phyloP scores from a whole-genome alignment of 2,888 invertebrate genomes.

The Aethes cnicana region DNA sequence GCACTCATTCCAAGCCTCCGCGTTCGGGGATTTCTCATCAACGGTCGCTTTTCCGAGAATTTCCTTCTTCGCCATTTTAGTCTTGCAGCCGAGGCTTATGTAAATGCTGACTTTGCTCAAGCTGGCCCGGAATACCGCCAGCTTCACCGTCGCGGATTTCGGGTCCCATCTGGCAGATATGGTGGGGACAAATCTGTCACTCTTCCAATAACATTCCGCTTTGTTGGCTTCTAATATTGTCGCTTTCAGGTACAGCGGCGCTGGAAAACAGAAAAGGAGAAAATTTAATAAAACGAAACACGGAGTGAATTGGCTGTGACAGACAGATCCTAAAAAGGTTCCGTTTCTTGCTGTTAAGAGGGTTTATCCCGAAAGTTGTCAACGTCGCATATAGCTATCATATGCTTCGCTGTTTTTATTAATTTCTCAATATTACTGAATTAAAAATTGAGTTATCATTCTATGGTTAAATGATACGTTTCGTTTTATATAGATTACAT shows the following conservation, averaged over 20 bases:
- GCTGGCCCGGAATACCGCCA: conserved; percentile 84
- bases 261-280: conserved; percentile 59
- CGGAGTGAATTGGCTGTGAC: no score
- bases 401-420: no score
- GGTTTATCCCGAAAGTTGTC: no score
- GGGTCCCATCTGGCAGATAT: conserved; percentile 89
- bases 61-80: conserved; percentile 86
- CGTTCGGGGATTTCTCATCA: conserved; percentile 81
- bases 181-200: conserved; percentile 87
- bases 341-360: no score
- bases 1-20: conserved; percentile 85
- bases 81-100: conserved; percentile 85
- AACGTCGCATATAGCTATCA: no score
- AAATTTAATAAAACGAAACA: conserved; percentile 1
- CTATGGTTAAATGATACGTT: no score
- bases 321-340: no score
- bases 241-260: conserved; percentile 89
- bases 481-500: no score
- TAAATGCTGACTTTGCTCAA: conserved; percentile 85
- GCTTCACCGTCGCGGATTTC: conserved; percentile 83
- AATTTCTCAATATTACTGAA: no score
- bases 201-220: conserved; percentile 86
- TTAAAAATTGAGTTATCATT: no score
- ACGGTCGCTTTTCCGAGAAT: conserved; percentile 86
- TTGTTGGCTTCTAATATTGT: conserved; percentile 87